Percentiles rank a stretch among this genome's conserved stretches.
phyloP scores from a whole-genome alignment of 2,797 vertebrate species.

The Cynopterus sphinx region DNA sequence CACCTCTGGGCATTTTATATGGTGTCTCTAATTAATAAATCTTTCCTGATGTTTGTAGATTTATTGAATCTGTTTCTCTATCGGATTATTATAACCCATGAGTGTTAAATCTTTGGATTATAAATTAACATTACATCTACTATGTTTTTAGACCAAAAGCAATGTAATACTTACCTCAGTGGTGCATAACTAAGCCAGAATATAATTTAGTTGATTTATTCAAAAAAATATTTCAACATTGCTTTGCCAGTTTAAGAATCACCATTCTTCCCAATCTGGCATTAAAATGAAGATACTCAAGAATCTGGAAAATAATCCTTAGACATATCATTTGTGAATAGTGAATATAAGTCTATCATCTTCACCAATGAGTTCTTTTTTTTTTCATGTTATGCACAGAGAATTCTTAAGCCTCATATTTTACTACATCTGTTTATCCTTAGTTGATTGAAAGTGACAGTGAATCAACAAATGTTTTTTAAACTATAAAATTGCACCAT shows the following conservation, averaged over 20 bases:
- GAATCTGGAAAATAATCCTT: not conserved
- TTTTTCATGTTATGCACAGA: not conserved
- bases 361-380: not conserved
- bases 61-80: not conserved
- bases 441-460: slow-evolving; percentile 47
- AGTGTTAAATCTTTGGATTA: not conserved
- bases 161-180: not conserved
- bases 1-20: not conserved
- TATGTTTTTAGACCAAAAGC: not conserved
- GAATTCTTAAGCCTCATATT: not conserved
- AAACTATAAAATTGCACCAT: not conserved
- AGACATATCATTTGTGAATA: not conserved
- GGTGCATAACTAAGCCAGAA: not conserved
- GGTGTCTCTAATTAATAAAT: not conserved
- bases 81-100: not conserved
- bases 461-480: slow-evolving; percentile 15
- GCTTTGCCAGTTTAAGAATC: not conserved
- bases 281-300: not conserved
- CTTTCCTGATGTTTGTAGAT: not conserved
- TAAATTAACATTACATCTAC: not conserved
- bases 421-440: not conserved
- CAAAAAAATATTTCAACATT: not conserved
- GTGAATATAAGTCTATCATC: not conserved
- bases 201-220: not conserved
- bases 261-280: not conserved